Percentiles rank a stretch among this genome's conserved stretches.
Evolutionary conservation across 2,888 invertebrate genomes (phyloP).

Genomic region (Lasioglossum morio): DNA sequence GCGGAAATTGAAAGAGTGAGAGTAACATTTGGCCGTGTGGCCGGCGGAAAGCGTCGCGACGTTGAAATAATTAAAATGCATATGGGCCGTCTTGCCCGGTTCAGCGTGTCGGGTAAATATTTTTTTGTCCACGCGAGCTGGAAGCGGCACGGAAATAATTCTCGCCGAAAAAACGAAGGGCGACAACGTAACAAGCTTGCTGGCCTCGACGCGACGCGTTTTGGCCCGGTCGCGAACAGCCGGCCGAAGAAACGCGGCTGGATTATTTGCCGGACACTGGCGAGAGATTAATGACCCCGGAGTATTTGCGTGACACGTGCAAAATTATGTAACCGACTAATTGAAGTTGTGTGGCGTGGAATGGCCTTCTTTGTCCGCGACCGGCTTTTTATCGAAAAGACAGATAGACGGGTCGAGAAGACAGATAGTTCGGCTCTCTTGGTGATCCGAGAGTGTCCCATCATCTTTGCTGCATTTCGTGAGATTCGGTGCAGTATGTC

Average conservation of each 20-base stretch:
- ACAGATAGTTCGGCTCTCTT: not conserved
- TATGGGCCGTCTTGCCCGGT: constrained; percentile 29
- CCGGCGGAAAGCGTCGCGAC: constrained; percentile 1
- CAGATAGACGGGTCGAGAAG: not conserved
- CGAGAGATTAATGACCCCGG: constrained; percentile 52
- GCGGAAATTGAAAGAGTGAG: not conserved
- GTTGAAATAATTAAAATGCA: constrained; percentile 51
- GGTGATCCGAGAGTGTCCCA: not conserved
- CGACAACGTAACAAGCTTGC: constrained; percentile 38
- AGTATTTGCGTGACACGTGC: constrained; percentile 54
- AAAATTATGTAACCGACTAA: constrained; percentile 56
- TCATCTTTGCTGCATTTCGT: not conserved
- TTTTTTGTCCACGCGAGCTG: constrained; percentile 27
- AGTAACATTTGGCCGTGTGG: not conserved
- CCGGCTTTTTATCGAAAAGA: constrained; percentile 30
- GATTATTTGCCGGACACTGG: constrained; percentile 54
- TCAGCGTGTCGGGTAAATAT: constrained; percentile 28
- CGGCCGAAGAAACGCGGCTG: constrained; percentile 48
- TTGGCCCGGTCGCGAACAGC: constrained; percentile 39
- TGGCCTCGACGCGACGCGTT: constrained; percentile 32
- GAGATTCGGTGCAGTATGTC: not conserved
- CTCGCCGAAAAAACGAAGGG: constrained; percentile 48
- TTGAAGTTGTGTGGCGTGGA: constrained; percentile 49
- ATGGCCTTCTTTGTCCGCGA: constrained; percentile 38
- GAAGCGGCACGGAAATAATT: constrained; percentile 55